Base-by-base conservation (phyloP, 2,113 vertebrate genomes). In the western clawed frog (Xenopus tropicalis) region DNA sequence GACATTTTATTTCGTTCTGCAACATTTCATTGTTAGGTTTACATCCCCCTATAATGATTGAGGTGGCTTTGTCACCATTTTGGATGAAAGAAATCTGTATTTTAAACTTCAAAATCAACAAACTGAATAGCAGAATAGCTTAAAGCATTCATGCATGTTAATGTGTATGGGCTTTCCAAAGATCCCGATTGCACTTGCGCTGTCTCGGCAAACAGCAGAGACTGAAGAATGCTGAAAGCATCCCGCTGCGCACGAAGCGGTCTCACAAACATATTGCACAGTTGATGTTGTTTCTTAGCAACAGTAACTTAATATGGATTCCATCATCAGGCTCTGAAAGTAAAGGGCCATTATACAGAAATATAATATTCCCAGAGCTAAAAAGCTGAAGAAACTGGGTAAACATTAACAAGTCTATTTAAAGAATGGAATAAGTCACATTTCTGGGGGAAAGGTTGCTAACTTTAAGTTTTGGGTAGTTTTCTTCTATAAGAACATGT, bases 281-380 rank as follows among this genome's bases (percentile, higher is more conserved):
- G 59, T 76, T 69, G 58, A 76, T 76, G 52, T 25, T 66, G 73
- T 76, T 69, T 44, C 73, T 43, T 69, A 43, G 73, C 58, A 76
- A 37, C 73, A 13, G 46, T 63, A 63, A 67, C 72, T 61, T 76
- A 69, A 62, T 69, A 69, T 61, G 63, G 61, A 63, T 76, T 57
- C 73, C 57, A 63, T 69, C 58, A 37, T 68, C 46, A n/a, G 59
- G n/a, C 19, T 59, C 57, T 51, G 43, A 63, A 69, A 76, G 46
- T 52, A 48, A 76, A 29, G 58, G 46, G 61, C 61, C 72, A 69
- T 75, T 68, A 75, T 62, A 51, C 58, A 75, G 72, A 63, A 69
- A 76, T 63, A 17, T 63, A 63, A 69, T 76, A 69, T 69, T 21
- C 73, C 73, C 25, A 63, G 44, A 44, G 59, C 58, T 63, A 37